These are phyloP conservation scores for Trissoscelio sp. DNA, from an alignment of 2,888 invertebrate species.

Conservation along the genomic window DNA sequence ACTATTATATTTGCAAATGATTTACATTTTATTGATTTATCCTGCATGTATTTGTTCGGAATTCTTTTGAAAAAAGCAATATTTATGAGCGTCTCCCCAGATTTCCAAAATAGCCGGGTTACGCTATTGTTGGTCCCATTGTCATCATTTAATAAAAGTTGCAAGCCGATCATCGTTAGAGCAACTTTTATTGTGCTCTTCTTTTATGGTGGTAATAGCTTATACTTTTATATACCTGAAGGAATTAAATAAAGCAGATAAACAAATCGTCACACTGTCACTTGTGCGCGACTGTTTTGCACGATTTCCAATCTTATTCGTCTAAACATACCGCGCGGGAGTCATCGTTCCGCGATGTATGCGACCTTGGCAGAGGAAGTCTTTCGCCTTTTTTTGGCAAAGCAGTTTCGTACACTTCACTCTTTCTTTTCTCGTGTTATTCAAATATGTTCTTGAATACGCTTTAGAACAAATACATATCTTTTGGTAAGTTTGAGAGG, in stretches of 20 bases:
- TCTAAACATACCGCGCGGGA: constrained; percentile 35
- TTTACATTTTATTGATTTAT: too few species aligned
- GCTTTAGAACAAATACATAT: constrained; percentile 43
- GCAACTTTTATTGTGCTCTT: constrained; percentile 30
- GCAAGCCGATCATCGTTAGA: background rate
- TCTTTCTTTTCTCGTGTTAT: constrained; percentile 14
- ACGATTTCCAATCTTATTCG: constrained; percentile 48
- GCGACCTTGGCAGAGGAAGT: constrained; percentile 52
- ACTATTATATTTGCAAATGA: too few species aligned
- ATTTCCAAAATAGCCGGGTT: constrained; percentile 11
- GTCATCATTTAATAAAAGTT: background rate
- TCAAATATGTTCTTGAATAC: constrained; percentile 10
- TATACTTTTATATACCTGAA: constrained; percentile 26
- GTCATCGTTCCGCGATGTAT: constrained; percentile 60
- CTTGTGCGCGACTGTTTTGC: constrained; percentile 15
- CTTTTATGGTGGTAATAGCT: constrained; percentile 35
- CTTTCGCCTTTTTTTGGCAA: constrained; percentile 26
- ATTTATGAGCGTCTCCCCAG: background rate
- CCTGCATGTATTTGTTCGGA: background rate
- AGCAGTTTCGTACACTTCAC: background rate
- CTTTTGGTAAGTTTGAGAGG: constrained; percentile 6
- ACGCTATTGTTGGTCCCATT: background rate
- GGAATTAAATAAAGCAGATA: constrained; percentile 6
- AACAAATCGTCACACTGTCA: constrained; percentile 30
- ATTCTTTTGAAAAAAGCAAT: background rate